Conservation (phyloP, 2,797 vertebrate species). For the Eulemur mongoz region DNA sequence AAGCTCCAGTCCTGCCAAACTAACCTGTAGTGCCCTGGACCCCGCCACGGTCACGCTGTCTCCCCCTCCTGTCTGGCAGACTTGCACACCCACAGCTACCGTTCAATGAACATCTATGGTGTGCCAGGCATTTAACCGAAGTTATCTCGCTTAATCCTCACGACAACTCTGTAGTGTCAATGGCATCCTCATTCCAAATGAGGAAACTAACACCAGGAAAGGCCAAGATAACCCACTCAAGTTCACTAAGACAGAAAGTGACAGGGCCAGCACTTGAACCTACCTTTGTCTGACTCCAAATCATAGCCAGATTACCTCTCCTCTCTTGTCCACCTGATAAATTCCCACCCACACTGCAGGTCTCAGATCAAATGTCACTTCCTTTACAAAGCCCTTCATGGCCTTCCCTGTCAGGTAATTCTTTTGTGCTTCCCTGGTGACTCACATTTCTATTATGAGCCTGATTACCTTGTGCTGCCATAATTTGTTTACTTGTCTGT, state of each 20-base stretch:
- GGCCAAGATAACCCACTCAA: not conserved
- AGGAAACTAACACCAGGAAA: not conserved
- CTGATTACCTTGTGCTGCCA: not conserved
- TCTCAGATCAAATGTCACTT: not conserved
- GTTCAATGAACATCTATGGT: rapidly evolving
- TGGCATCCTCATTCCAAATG: not conserved
- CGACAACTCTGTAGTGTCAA: rapidly evolving
- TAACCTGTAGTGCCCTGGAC: not conserved
- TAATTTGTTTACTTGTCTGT: not conserved
- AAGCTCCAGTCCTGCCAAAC: not conserved
- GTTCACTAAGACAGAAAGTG: not conserved
- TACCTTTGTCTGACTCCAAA: not conserved
- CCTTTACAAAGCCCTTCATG: not conserved
- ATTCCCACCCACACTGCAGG: not conserved
- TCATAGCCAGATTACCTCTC: not conserved
- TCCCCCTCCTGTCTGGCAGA: not conserved
- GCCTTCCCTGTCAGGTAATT: not conserved
- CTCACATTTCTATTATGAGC: not conserved
- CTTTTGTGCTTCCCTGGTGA: not conserved
- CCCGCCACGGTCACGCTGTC: rapidly evolving
- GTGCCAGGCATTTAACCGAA: too few relatives aligned
- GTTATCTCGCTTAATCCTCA: not conserved
- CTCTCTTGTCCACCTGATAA: not conserved
- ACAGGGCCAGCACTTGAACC: not conserved
- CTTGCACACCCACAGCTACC: too few relatives aligned